Conservation (phyloP, 1,140 invertebrate species). For the Macrosteles quadrilineatus region DNA sequence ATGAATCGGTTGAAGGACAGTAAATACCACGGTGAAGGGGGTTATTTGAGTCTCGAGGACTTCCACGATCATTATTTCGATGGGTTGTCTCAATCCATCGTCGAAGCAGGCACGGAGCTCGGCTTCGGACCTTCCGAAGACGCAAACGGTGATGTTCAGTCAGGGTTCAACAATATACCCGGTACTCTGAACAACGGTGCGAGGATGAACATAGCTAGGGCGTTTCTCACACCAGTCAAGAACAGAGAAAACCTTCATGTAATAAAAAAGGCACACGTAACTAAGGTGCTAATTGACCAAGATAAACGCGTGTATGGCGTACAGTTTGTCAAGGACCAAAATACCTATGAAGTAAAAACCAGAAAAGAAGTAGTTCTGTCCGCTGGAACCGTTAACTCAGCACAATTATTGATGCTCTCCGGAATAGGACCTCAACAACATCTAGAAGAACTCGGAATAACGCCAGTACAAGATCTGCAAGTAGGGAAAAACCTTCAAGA, state of each 20-base stretch:
- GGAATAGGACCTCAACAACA: slow-evolving; percentile 54
- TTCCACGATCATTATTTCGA: slow-evolving; percentile 45
- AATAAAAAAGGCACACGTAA: slow-evolving; percentile 61
- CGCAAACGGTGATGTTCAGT: slow-evolving; percentile 52
- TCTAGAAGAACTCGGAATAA: slow-evolving; percentile 45
- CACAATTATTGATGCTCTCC: slow-evolving; percentile 55
- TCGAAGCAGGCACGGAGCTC: slow-evolving; percentile 60
- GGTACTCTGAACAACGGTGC: slow-evolving; percentile 50
- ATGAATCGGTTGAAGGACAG: slow-evolving; percentile 26
- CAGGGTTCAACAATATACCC: slow-evolving; percentile 38
- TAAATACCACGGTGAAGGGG: slow-evolving; percentile 57
- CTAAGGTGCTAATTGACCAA: slow-evolving; percentile 43
- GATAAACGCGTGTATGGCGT: slow-evolving; percentile 68
- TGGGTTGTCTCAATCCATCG: slow-evolving; percentile 39
- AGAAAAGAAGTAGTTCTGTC: slow-evolving; percentile 63
- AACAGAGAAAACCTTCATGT: slow-evolving; percentile 65
- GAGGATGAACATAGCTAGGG: slow-evolving; percentile 47
- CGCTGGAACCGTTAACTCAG: slow-evolving; percentile 48
- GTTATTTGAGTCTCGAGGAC: slow-evolving; percentile 60
- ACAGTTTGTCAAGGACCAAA: slow-evolving; percentile 70
- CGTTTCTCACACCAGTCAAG: slow-evolving; percentile 68
- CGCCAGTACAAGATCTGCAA: slow-evolving; percentile 32
- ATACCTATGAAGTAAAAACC: slow-evolving; percentile 62
- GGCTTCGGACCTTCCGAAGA: slow-evolving; percentile 56
- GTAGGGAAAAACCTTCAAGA: slow-evolving; percentile 56